A percentile compares a stretch with the other conserved stretches of the same genome.
Evolutionary conservation across 2,888 invertebrate genomes (phyloP).

Genomic region (Trichacis sp.): DNA sequence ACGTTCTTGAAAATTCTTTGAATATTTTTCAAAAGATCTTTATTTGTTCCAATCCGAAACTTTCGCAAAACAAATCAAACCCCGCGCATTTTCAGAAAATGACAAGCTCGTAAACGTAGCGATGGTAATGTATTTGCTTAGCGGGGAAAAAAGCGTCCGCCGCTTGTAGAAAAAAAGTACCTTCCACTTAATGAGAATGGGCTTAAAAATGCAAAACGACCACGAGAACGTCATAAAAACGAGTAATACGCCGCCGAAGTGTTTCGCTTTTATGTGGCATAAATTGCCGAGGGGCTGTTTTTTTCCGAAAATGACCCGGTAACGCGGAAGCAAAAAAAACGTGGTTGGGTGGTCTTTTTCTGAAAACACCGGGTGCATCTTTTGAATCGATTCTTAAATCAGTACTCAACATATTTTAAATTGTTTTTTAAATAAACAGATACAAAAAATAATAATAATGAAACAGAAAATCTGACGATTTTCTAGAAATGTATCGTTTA

Average conservation of each 20-base stretch:
- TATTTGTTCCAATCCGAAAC: no score
- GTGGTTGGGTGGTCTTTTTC: conserved; percentile 34
- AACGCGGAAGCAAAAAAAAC: conserved; percentile 33
- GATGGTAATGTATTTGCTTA: neutral
- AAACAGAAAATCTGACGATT: no score
- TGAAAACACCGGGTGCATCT: conserved; percentile 6
- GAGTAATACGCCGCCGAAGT: conserved; percentile 34
- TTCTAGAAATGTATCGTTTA: no score
- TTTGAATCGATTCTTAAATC: no score
- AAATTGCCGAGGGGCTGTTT: conserved; percentile 16
- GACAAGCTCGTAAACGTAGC: neutral
- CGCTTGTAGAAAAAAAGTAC: neutral
- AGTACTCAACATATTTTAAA: no score
- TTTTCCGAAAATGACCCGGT: conserved; percentile 3
- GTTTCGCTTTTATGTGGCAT: conserved; percentile 34
- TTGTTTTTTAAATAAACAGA: no score
- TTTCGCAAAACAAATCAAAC: no score
- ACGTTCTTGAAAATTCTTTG: no score
- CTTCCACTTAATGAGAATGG: conserved; percentile 22
- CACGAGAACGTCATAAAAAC: conserved; percentile 28
- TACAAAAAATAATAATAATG: no score
- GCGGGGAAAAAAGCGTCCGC: neutral
- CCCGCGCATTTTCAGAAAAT: neutral
- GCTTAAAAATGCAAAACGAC: conserved; percentile 35
- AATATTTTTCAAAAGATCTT: no score